A percentile compares a stretch with the other conserved stretches of the same genome.
Conservation (phyloP, 23 tunicate species). For the Trididemnum nubilum region DNA sequence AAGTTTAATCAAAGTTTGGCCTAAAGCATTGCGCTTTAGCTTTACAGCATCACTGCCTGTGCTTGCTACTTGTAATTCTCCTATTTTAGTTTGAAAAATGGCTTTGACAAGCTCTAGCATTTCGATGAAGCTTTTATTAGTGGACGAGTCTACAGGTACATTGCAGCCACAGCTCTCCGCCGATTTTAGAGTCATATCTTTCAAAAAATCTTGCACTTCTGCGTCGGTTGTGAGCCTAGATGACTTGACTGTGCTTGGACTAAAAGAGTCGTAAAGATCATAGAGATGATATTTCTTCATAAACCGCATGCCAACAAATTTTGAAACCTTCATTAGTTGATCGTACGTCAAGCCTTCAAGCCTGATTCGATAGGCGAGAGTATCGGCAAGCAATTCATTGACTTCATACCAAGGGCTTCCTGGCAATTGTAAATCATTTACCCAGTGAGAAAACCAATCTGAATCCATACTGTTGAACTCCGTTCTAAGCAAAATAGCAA, state of each 20-base stretch:
- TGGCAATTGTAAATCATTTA: conserved; percentile 52
- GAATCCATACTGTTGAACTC: conserved; percentile 6
- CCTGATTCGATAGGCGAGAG: conserved; percentile 52
- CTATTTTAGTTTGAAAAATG: conserved; percentile 12
- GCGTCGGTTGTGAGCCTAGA: conserved; percentile 29
- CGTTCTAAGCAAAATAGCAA: neutral
- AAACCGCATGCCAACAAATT: conserved; percentile 58
- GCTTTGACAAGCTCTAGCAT: conserved; percentile 13
- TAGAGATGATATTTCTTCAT: conserved; percentile 37
- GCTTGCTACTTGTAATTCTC: neutral
- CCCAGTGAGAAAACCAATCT: conserved; percentile 11
- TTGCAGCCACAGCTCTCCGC: conserved; percentile 64
- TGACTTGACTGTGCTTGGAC: neutral
- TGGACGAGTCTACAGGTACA: neutral
- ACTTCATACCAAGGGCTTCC: conserved; percentile 88
- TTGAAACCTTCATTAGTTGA: conserved; percentile 37
- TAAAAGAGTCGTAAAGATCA: neutral
- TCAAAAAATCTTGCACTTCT: conserved; percentile 48
- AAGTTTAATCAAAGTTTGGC: conserved; percentile 35
- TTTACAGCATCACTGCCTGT: neutral
- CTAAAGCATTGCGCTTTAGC: neutral
- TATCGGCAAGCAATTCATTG: conserved; percentile 21
- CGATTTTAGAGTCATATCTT: conserved; percentile 60
- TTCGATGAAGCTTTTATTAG: conserved; percentile 19
- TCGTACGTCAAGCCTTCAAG: conserved; percentile 58